These are phyloP conservation scores for Meteorus colon DNA, from an alignment of 2,888 invertebrate species.

Conservation along the genomic window DNA sequence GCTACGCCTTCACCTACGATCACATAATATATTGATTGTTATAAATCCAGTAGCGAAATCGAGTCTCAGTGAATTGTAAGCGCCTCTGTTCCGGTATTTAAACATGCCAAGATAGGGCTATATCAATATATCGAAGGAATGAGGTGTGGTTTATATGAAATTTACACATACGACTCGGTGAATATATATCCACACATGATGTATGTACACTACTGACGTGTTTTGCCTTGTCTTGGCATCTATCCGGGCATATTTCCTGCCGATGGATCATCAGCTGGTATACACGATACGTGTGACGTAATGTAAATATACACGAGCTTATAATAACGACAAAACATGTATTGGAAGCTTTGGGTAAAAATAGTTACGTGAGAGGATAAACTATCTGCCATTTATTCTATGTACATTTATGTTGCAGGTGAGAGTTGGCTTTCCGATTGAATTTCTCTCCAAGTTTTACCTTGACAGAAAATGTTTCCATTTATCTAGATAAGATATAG, in stretches of 20 bases:
- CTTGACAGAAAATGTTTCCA: background rate
- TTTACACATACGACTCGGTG: background rate
- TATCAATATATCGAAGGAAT: conserved; percentile 47
- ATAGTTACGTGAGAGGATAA: conserved; percentile 15
- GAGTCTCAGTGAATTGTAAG: conserved; percentile 67
- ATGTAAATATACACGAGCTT: conserved; percentile 20
- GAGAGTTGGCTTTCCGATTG: conserved; percentile 19
- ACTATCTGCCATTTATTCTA: background rate
- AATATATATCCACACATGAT: background rate
- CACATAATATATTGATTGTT: background rate
- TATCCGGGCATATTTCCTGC: conserved; percentile 37
- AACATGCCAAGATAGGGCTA: conserved; percentile 61
- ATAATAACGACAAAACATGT: background rate
- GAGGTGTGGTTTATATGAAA: conserved; percentile 34
- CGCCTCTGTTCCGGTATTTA: conserved; percentile 67
- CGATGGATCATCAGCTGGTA: conserved; percentile 16
- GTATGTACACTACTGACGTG: background rate
- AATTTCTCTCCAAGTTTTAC: conserved; percentile 17
- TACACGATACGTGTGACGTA: conserved; percentile 12
- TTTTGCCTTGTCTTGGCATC: conserved; percentile 22
- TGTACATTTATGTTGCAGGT: background rate
- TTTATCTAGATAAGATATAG: background rate
- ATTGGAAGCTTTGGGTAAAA: conserved; percentile 37
- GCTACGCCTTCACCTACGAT: background rate
- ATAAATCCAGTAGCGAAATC: background rate